Base-by-base conservation (phyloP, 2,888 invertebrate genomes). In the Ormyrus labotus region DNA sequence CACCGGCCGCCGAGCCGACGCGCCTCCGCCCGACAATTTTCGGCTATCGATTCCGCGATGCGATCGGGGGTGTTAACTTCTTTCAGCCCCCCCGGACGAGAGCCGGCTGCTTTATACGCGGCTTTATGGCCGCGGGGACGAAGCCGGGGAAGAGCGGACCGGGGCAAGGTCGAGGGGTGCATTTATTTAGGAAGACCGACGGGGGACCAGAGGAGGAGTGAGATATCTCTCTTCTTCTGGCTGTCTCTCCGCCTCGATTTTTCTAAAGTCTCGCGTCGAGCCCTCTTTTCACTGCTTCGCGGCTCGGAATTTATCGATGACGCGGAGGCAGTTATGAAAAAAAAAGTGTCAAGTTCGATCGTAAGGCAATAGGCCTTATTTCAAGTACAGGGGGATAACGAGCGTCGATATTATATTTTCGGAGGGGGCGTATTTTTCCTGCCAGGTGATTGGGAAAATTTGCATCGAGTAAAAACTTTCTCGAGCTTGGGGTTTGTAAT, bases 221-320 rank as follows among this genome's bases (percentile, higher is more conserved):
- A n/a, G 75, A 60, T 48, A 55, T 64, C n/a, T 9, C 19, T 57
- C n/a, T 67, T 68, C 47, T 55, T 47, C 47, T 67, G 13, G 13
- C 58, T 10, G 3, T 34, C 34, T 34, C 34, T 34, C 34, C 48
- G 58, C 53, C 58, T 34, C 34, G 10, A 9, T 58, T 57, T 50
- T 60, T 11, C 1, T 34, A 19, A 48, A 10, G 55, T n/a, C 34
- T 34, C 3, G 67, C 55, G 11, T 64, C 34, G 4, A 34, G 34
- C 34, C 34, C 65, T 65, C 73, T 57, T 64, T 65, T 74, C 57
- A 57, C 65, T 65, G 57, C 51, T 50, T 13, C 19, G 9, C 48
- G n/a, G 34, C 19, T 13, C 57, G 6, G 50, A 67, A 75, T 75
- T 75, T 75, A 75, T 67, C 45, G 75, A 10, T 10, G 45, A 51